Conservation (phyloP, 2,113 vertebrate genomes). For the Esox niger region DNA sequence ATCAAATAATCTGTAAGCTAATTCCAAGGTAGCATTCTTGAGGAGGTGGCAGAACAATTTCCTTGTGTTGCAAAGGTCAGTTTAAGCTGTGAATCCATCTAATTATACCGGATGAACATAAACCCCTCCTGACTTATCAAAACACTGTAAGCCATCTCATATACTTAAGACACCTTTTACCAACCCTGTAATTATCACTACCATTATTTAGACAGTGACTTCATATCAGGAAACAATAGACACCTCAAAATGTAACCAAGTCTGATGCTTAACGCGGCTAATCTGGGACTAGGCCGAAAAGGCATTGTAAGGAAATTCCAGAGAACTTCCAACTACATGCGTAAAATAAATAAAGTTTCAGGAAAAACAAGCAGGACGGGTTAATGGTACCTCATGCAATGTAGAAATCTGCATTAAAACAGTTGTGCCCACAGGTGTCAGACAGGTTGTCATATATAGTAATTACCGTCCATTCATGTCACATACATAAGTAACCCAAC, state of each 20-base stretch:
- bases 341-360: too few species aligned
- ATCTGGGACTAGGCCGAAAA: too few species aligned
- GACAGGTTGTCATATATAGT: not conserved
- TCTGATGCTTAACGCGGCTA: slow-evolving; percentile 3
- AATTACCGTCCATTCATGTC: too few species aligned
- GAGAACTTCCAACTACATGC: too few species aligned
- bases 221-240: slow-evolving; percentile 32
- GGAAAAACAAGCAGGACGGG: too few species aligned
- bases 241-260: slow-evolving; percentile 45
- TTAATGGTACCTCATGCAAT: too few species aligned
- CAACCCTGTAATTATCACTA: slow-evolving; percentile 48
- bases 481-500: too few species aligned
- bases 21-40: slow-evolving; percentile 20
- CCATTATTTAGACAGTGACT: slow-evolving; percentile 35
- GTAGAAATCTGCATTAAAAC: not conserved
- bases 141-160: slow-evolving; percentile 16
- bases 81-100: slow-evolving; percentile 18
- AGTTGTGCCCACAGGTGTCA: not conserved
- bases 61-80: slow-evolving; percentile 34
- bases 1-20: slow-evolving; percentile 36
- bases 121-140: slow-evolving; percentile 46
- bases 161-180: slow-evolving; percentile 29
- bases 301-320: too few species aligned
- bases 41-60: slow-evolving; percentile 37
- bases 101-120: slow-evolving; percentile 45